Evolutionary conservation across 2,113 vertebrate species (phyloP), one percentile per base, ranked within the genome.

Genomic region (Camelus dromedarius): DNA sequence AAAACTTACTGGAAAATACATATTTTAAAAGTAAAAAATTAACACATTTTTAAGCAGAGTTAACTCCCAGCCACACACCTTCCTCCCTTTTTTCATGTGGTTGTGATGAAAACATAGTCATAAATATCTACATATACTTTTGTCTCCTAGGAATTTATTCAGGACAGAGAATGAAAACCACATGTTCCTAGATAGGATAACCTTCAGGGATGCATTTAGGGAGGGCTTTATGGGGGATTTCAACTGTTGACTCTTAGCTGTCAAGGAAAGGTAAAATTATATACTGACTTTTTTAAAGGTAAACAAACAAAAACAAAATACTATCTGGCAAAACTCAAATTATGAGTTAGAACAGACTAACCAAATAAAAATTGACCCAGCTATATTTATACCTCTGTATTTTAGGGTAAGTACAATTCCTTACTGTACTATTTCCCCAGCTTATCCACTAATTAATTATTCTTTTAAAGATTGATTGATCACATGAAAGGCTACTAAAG

Each of bases 141-240:
- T 84, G 93, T 54, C n/a, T 58, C 81, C 60, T 50, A 87, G 30
- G 2, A 62, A 95, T 69, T 81, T 95, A 73, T 86, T 93, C 28
- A 73, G 89, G 72, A 89, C 32, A 73, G 3, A 93, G 58, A 95
- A 86, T 87, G 22, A 87, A 84, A 95, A 62, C 2, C 15, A 83
- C 2, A 0, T 12, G 35, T 89, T 88, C 93, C 16, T 89, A 15
- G 6, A 70, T 52, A 60, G 9, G 4, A 8, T 32, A 14, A 73
- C 73, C 4, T 69, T 8, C 6, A 83, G 42, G 18, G 22, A 52
- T 79, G 4, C 32, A 46, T 82, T 89, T 94, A 56, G 10, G 19
- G 22, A 89, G 14, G 5, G 9, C 0, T 56, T 79, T n/a, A n/a
- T 87, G 22, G 22, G 26, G 4, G 1, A 75, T 42, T 81, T 83